Evolutionary conservation across 2,113 vertebrate species (phyloP), one percentile per base, ranked within the genome.

Genomic region (Plecturocebus donacophilus): DNA sequence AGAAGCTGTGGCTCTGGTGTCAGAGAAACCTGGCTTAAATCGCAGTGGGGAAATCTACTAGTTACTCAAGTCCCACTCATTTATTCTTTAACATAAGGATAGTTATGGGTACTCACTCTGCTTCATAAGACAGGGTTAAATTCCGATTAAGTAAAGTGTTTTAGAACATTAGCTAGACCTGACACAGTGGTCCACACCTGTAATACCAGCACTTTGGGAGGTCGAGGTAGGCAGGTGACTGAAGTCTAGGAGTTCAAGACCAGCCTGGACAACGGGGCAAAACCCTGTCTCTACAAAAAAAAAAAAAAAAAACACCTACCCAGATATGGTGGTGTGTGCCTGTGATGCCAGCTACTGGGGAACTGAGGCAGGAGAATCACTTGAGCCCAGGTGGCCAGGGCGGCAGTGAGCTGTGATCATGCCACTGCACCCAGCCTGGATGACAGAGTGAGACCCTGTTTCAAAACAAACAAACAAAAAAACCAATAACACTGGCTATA

Each of bases 1-100:
- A 81, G 30, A 66, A 83, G 21, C 6, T 52, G 75, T 27, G 16
- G 6, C 12, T 89, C 56, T 20, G 0, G 0, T 58, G 27, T 82
- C 73, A 76, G 49, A 38, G 25, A 92, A 94, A 75, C 4, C 52
- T 75, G 40, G 38, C 30, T 49, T 66, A 54, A 38, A 91, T 40
- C 23, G 30, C 2, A 10, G 27, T 21, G 5, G 13, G 75, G n/a
- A 38, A 16, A 42, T 25, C 35, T 89, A 45, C 21, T 84, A 27
- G 6, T 27, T 35, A 76, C 14, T 95, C 30, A 64, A 9, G 42
- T 87, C 64, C 35, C 23, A 81, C 30, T 77, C 54, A 47, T 32
- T 91, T 88, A 47, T 77, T 90, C 61, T 85, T 56, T 84, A 76
- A 71, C 96, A 49, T 54, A 76, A 76, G 42, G 35, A 25, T 86